A percentile compares a stretch with the other conserved stretches of the same genome.
phyloP scores from a whole-genome alignment of 2,797 vertebrate genomes.

The Peromyscus eremicus region DNA sequence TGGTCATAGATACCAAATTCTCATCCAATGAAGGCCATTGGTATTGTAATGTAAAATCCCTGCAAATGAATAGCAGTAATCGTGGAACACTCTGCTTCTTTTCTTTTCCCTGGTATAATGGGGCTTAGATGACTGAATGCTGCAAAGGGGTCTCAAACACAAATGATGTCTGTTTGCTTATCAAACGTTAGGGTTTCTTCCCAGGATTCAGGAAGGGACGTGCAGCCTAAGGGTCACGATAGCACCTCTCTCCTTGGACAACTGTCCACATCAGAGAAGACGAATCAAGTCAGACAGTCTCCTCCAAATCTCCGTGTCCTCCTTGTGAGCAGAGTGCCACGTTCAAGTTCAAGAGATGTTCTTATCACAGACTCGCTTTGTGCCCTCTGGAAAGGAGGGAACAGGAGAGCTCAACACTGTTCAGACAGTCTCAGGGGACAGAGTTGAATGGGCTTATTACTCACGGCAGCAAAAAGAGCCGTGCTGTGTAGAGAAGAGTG shows the following conservation, averaged over 20 bases:
- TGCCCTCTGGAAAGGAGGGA: slow-evolving; percentile 6
- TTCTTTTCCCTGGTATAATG: neutral
- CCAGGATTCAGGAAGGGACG: slow-evolving; percentile 35
- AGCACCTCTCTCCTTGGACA: neutral
- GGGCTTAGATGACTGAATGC: neutral
- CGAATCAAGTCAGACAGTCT: neutral
- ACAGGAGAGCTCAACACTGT: neutral
- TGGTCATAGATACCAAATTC: neutral
- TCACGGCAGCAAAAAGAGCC: slow-evolving; percentile 29
- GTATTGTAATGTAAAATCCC: neutral
- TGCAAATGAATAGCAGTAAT: neutral
- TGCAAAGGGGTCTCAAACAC: neutral
- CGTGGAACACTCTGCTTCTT: neutral
- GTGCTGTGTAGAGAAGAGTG: slow-evolving; percentile 52
- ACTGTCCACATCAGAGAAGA: neutral
- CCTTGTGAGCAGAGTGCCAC: neutral
- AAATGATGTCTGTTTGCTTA: slow-evolving; percentile 12
- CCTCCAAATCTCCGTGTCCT: slow-evolving; percentile 14
- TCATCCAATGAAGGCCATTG: neutral
- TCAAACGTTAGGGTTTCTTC: slow-evolving; percentile 46
- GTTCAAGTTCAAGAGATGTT: slow-evolving; percentile 4
- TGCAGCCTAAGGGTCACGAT: neutral
- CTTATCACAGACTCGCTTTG: neutral
- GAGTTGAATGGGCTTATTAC: slow-evolving; percentile 29
- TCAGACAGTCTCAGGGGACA: slow-evolving; percentile 15